These are phyloP conservation scores for Trematocara stigmaticum DNA, from an alignment of 2,113 vertebrate genomes.

Conservation along the genomic window DNA sequence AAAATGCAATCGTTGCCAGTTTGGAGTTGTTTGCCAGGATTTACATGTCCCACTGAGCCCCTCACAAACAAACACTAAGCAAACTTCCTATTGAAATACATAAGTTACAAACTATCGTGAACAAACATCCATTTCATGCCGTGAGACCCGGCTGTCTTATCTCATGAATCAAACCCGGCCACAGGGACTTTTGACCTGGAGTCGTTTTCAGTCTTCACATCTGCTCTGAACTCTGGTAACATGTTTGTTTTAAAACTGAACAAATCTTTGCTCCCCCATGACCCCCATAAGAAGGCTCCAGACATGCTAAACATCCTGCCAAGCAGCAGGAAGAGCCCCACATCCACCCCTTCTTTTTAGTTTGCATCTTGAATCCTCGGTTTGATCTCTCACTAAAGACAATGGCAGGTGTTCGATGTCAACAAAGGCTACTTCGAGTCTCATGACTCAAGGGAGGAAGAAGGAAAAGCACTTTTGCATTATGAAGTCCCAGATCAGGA, in stretches of 20 bases:
- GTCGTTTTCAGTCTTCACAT: neutral
- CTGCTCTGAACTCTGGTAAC: neutral
- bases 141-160: neutral
- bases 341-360: slow-evolving; percentile 10
- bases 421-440: slow-evolving; percentile 45
- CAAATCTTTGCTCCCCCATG: neutral
- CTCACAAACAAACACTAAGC: neutral
- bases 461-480: slow-evolving; percentile 56
- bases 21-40: neutral
- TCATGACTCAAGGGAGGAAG: slow-evolving; percentile 8
- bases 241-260: slow-evolving; percentile 37
- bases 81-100: neutral
- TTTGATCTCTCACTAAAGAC: slow-evolving; percentile 60
- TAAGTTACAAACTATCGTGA: neutral
- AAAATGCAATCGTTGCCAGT: neutral
- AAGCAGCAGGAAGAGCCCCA: slow-evolving; percentile 21
- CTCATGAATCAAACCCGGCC: neutral
- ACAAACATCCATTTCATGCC: neutral
- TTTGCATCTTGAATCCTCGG: slow-evolving; percentile 31
- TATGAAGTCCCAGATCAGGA: slow-evolving; percentile 52
- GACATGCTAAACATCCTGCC: slow-evolving; percentile 54
- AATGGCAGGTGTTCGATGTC: slow-evolving; percentile 63
- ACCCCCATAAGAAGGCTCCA: slow-evolving; percentile 25
- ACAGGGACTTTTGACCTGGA: neutral
- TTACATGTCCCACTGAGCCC: neutral